Percentiles rank a stretch among this genome's conserved stretches.
phyloP scores from a whole-genome alignment of 1,140 invertebrate genomes.

The Ips nitidus region DNA sequence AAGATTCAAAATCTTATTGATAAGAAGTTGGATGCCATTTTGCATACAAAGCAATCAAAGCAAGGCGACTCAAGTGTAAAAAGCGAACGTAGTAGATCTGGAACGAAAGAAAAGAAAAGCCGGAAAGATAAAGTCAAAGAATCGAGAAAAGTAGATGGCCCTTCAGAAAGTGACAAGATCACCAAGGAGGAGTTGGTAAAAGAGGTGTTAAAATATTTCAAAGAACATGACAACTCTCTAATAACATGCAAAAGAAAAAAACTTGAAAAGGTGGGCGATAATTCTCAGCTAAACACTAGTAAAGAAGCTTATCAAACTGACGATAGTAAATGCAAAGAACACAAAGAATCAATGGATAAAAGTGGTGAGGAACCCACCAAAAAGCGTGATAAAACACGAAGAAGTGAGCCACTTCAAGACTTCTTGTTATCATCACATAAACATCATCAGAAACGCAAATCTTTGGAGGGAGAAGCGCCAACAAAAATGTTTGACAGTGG shows the following conservation, averaged over 20 bases:
- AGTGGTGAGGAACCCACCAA: not conserved
- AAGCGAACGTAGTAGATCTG: not conserved
- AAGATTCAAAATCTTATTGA: slow-evolving; percentile 36
- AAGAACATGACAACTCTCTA: not conserved
- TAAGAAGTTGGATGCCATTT: slow-evolving; percentile 28
- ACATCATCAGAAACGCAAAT: not conserved
- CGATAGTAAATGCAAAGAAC: not conserved
- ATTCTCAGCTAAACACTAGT: not conserved
- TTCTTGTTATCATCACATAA: not conserved
- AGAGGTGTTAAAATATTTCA: slow-evolving; percentile 18
- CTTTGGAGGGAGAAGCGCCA: not conserved
- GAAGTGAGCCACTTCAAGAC: not conserved
- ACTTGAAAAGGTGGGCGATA: not conserved
- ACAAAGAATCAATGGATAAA: not conserved
- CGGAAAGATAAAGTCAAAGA: no score
- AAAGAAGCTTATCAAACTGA: not conserved
- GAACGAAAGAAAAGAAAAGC: no score
- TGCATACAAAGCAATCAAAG: slow-evolving; percentile 16
- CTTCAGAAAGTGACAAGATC: not conserved
- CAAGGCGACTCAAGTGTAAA: not conserved
- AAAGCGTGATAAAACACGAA: not conserved
- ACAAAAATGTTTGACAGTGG: not conserved
- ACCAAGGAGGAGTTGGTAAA: slow-evolving; percentile 25
- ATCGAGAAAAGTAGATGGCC: no score
- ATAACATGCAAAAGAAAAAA: not conserved